A percentile compares a stretch with the other conserved stretches of the same genome.
These are phyloP conservation scores for Agrochola lychnidis DNA, from an alignment of 2,888 invertebrate genomes.

Conservation along the genomic window DNA sequence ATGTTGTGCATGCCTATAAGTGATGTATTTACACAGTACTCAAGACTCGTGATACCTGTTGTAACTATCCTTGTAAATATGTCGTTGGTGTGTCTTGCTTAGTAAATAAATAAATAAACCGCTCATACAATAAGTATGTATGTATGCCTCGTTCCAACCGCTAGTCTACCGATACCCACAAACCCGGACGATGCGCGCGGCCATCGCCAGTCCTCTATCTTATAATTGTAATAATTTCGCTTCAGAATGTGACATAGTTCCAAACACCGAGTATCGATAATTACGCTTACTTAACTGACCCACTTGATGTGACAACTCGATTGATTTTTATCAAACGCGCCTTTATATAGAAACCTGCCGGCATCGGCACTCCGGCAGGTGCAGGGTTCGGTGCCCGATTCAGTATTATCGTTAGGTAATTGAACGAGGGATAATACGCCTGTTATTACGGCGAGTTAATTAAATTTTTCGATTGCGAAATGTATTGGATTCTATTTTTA, in stretches of 20 bases:
- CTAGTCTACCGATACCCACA: background rate
- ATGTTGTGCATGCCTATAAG: no score
- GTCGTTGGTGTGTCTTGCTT: no score
- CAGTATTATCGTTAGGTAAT: constrained; percentile 69
- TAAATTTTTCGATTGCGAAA: constrained; percentile 64
- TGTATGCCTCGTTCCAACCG: background rate
- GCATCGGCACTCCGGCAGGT: constrained; percentile 61
- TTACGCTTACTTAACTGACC: constrained; percentile 50
- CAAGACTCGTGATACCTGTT: no score
- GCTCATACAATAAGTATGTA: background rate
- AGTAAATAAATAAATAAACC: no score
- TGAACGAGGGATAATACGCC: constrained; percentile 67
- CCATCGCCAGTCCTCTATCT: constrained; percentile 1
- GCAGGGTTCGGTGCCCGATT: constrained; percentile 62
- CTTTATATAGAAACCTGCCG: constrained; percentile 63
- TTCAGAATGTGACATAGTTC: constrained; percentile 20
- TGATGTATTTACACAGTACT: no score
- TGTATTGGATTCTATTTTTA: constrained; percentile 51
- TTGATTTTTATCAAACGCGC: constrained; percentile 67
- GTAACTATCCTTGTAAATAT: no score
- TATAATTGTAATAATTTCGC: constrained; percentile 33
- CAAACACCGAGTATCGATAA: constrained; percentile 48
- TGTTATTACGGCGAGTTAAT: constrained; percentile 61
- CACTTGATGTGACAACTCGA: constrained; percentile 61
- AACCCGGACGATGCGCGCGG: background rate